Evolutionary conservation across 1,140 invertebrate genomes (phyloP).

Genomic region (Diachasmimorpha longicaudata): DNA sequence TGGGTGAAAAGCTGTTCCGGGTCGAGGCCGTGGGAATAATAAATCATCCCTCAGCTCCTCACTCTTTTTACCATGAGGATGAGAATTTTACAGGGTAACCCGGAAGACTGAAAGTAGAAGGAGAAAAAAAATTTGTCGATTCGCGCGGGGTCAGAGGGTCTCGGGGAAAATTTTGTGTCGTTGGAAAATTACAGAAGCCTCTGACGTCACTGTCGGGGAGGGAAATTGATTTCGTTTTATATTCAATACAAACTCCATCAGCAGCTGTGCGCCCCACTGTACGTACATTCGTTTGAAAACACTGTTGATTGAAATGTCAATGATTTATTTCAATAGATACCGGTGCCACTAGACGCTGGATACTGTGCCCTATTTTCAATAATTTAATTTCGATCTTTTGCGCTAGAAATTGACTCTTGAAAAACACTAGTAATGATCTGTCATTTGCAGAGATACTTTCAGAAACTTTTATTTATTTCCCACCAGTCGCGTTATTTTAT

Average conservation of each 20-base stretch:
- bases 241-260: background rate
- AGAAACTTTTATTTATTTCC: too few species aligned
- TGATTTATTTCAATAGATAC: slow-evolving; percentile 11
- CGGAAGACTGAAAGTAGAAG: background rate
- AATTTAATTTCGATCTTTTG: too few species aligned
- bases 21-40: slow-evolving; percentile 29
- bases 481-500: too few species aligned
- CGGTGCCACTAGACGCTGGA: too few species aligned
- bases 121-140: background rate
- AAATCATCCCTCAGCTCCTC: slow-evolving; percentile 23
- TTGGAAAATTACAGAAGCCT: background rate
- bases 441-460: too few species aligned
- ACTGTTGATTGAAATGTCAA: slow-evolving; percentile 22
- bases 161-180: background rate
- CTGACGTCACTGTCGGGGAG: background rate
- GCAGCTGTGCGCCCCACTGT: background rate
- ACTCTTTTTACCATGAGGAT: slow-evolving; percentile 6
- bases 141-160: background rate
- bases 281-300: background rate
- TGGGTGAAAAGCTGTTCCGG: slow-evolving; percentile 29
- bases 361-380: too few species aligned
- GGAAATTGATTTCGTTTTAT: slow-evolving; percentile 14
- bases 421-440: too few species aligned
- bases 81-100: background rate
- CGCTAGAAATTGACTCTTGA: too few species aligned